Conservation (phyloP, 1,140 invertebrate genomes). For the Belonocnema kinseyi region DNA sequence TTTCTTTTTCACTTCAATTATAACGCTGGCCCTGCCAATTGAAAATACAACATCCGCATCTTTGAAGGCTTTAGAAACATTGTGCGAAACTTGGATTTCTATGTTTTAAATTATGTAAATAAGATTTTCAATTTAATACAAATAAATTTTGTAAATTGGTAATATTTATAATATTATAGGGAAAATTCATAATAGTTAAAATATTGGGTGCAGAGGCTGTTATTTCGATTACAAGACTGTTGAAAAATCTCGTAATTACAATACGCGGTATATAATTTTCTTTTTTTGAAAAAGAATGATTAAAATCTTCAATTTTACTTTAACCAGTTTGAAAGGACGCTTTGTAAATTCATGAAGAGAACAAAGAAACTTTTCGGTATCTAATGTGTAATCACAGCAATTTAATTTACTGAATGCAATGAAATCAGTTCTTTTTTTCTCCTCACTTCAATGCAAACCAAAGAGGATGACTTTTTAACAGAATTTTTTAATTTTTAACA, state of each 20-base stretch:
- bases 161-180: too few species aligned
- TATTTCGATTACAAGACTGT: constrained; percentile 45
- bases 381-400: too few species aligned
- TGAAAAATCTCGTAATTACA: constrained; percentile 44
- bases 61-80: constrained; percentile 36
- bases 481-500: too few species aligned
- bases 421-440: too few species aligned
- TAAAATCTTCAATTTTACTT: constrained; percentile 17
- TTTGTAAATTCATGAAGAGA: constrained; percentile 5
- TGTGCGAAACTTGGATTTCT: not conserved
- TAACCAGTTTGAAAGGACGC: not conserved
- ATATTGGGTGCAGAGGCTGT: constrained; percentile 36
- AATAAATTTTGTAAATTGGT: too few species aligned
- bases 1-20: constrained; percentile 29
- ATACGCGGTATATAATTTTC: constrained; percentile 9
- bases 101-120: too few species aligned
- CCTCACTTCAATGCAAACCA: too few species aligned
- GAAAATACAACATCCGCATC: constrained; percentile 43
- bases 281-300: not conserved
- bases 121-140: too few species aligned
- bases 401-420: too few species aligned
- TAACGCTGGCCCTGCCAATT: constrained; percentile 47
- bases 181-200: constrained; percentile 34
- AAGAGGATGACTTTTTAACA: too few species aligned
- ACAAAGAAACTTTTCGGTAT: too few species aligned